These are phyloP conservation scores for Mallotus villosus DNA, from an alignment of 2,797 vertebrate genomes.

Conservation along the genomic window DNA sequence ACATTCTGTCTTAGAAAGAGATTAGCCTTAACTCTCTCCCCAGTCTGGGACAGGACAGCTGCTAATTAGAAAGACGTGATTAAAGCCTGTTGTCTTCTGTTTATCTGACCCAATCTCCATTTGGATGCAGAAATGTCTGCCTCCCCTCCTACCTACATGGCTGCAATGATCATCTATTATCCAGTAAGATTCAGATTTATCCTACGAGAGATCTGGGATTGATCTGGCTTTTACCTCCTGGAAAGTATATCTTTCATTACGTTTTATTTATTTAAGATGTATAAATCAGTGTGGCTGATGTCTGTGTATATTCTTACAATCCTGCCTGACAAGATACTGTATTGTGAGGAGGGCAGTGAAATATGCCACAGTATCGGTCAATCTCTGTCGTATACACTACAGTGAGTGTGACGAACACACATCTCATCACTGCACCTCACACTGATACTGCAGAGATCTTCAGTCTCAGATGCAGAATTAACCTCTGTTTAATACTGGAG, in stretches of 20 bases:
- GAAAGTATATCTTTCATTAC: no score
- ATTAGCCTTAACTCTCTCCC: slow-evolving; percentile 69
- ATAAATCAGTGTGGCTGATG: not conserved
- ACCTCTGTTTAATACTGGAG: slow-evolving; percentile 11
- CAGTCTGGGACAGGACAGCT: slow-evolving; percentile 65
- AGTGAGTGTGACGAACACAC: slow-evolving; percentile 37
- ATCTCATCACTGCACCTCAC: slow-evolving; percentile 36
- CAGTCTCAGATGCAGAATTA: slow-evolving; percentile 35
- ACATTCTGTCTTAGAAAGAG: slow-evolving; percentile 49
- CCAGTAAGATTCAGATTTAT: no score
- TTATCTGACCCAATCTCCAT: slow-evolving; percentile 30
- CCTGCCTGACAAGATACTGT: not conserved
- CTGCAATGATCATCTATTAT: no score
- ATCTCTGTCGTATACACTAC: slow-evolving; percentile 42
- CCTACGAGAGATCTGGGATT: no score
- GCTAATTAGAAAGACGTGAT: slow-evolving; percentile 23
- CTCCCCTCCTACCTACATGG: no score
- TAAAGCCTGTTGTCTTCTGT: slow-evolving; percentile 24
- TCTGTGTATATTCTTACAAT: not conserved
- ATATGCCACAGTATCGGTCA: slow-evolving; percentile 36
- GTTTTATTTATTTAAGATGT: not conserved
- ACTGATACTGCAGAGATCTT: slow-evolving; percentile 30
- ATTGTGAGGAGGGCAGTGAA: no score
- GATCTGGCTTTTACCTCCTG: no score
- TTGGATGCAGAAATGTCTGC: slow-evolving; percentile 40